Evolutionary conservation across 64 coral and sea anemone genomes (phyloP), one percentile per base, ranked within the genome.

Genomic region (Anthopleura sola): DNA sequence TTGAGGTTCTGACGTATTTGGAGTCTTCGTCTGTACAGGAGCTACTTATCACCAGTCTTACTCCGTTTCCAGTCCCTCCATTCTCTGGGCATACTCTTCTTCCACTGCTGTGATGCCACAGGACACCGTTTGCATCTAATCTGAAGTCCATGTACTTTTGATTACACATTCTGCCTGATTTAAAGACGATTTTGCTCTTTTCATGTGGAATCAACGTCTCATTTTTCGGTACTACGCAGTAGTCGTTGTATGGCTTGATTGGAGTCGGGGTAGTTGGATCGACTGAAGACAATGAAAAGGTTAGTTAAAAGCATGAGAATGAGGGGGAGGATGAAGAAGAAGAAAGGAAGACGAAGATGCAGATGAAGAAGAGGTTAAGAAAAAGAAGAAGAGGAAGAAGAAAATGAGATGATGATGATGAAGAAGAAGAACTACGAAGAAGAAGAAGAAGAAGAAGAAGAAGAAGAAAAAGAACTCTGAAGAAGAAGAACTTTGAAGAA

Each of bases 51-150:
- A 95, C 86, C 55, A 95, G 86, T 26, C 38, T 91, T 2, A 85
- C 87, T 31, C 87, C 90, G 4, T 87, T 91, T 11, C 78, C 15
- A 17, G 80, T 85, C 16, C 81, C 80, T 69, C 89, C 86, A 85
- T 88, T 85, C 6, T 84, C 48, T 6, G 93, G 93, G 82, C 93
- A 95, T 7, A 95, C 89, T n/a, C 83, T 77, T 47, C 88, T 88
- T 21, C 77, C 86, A 53, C 93, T 95, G 37, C 93, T 91, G 1
- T 49, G 49, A 57, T 95, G 93, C 84, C 93, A 85, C 75, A 95
- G 57, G 1, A 95, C 83, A 3, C 89, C 93, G 40, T 91, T 78
- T 17, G 86, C 5, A 49, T 88, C 93, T 34, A 95, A n/a, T 18
- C 37, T 81, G 36, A 95, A 95, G 44, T 91, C 88, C 26, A 91